Percentiles rank a stretch among this genome's conserved stretches.
phyloP scores from a whole-genome alignment of 2,797 vertebrate species.

The Zalophus californianus region DNA sequence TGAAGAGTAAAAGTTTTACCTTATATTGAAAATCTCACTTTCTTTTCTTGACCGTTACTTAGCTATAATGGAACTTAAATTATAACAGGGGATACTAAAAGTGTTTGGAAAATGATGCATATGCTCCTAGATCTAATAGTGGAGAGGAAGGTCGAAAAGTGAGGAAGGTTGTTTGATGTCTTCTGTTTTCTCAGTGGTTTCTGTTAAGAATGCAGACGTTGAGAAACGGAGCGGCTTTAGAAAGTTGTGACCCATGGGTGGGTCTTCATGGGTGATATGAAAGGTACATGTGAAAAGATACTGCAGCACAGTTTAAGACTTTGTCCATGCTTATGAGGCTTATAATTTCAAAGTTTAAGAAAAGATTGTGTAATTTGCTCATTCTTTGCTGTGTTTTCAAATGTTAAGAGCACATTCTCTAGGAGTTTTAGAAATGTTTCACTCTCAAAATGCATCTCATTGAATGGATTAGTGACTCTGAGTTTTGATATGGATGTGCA shows the following conservation, averaged over 20 bases:
- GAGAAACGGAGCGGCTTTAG: not conserved
- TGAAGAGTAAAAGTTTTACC: not conserved
- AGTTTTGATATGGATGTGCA: not conserved
- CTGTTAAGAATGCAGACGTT: not conserved
- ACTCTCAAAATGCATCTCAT: not conserved
- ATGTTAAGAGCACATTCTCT: conserved; percentile 26
- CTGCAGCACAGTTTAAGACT: not conserved
- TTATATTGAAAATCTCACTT: conserved; percentile 1
- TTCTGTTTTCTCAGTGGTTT: not conserved
- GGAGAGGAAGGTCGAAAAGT: not conserved
- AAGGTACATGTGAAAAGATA: not conserved
- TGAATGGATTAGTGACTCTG: not conserved
- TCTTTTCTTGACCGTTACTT: not conserved
- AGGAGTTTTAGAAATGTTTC: not conserved
- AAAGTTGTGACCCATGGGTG: not conserved
- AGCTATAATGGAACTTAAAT: not conserved
- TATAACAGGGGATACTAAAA: not conserved
- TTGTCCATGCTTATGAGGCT: not conserved
- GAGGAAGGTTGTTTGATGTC: not conserved
- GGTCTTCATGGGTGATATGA: not conserved
- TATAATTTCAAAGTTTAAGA: not conserved
- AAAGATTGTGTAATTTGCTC: not conserved
- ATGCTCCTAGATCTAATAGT: not conserved
- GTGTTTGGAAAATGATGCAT: not conserved
- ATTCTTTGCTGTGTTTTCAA: conserved; percentile 11